Evolutionary conservation across 2,888 invertebrate species (phyloP).

Genomic region (Plagodis dolabraria): DNA sequence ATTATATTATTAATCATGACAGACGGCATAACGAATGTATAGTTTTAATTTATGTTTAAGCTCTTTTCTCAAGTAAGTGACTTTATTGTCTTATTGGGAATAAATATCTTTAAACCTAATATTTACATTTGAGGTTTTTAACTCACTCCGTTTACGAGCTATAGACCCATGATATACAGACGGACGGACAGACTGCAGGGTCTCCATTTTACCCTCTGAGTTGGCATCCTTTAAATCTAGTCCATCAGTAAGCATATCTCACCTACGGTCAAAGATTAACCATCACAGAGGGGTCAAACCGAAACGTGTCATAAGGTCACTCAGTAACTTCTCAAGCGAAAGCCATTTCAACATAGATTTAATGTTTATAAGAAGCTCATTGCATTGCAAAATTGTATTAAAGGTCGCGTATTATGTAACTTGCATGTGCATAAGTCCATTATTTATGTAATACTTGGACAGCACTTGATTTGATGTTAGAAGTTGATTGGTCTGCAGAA

Average conservation of each 20-base stretch:
- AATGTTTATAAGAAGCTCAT: conserved; percentile 49
- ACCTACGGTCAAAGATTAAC: conserved; percentile 39
- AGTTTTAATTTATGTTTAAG: no score
- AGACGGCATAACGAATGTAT: no score
- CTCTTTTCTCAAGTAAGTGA: no score
- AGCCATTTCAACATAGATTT: conserved; percentile 49
- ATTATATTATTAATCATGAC: no score
- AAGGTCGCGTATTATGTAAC: conserved; percentile 51
- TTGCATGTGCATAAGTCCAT: conserved; percentile 42
- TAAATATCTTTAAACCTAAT: no score
- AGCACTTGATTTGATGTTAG: conserved; percentile 13
- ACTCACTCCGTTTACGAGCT: no score
- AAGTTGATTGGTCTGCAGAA: conserved; percentile 5
- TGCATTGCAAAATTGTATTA: conserved; percentile 47
- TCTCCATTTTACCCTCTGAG: no score
- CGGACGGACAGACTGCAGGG: no score
- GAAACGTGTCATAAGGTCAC: conserved; percentile 39
- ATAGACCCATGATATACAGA: no score
- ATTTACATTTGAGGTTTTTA: no score
- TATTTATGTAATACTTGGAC: conserved; percentile 38
- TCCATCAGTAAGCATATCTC: neutral
- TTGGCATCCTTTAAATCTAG: no score
- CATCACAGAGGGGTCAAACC: conserved; percentile 45
- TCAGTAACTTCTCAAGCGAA: conserved; percentile 41
- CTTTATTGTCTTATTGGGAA: no score